Conservation (phyloP, 2,113 vertebrate genomes). For the Carassius auratus region DNA sequence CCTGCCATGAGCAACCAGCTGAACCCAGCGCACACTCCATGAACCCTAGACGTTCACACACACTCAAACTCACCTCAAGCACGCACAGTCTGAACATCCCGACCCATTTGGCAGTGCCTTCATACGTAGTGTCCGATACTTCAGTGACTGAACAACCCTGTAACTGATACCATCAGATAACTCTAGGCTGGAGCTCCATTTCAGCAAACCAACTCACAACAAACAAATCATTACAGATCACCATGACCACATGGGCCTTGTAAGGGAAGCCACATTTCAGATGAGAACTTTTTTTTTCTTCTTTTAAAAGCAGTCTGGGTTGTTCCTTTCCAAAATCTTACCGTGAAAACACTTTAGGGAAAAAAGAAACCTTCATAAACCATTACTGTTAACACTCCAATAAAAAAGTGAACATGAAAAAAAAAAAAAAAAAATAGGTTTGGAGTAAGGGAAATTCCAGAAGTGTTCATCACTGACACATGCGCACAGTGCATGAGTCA, state of each 20-base stretch:
- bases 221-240: slow-evolving; percentile 35
- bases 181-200: slow-evolving; percentile 6
- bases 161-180: slow-evolving; percentile 29
- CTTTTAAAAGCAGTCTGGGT: slow-evolving; percentile 7
- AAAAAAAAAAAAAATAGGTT: background rate
- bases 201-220: slow-evolving; percentile 31
- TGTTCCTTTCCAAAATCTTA: slow-evolving; percentile 30
- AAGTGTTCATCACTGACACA: slow-evolving; percentile 35
- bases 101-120: background rate
- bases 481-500: background rate
- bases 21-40: slow-evolving; percentile 46
- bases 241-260: slow-evolving; percentile 16
- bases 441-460: slow-evolving; percentile 40
- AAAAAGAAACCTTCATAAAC: slow-evolving; percentile 30
- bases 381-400: slow-evolving; percentile 37
- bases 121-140: background rate
- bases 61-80: background rate
- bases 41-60: slow-evolving; percentile 28
- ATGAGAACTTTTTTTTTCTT: background rate
- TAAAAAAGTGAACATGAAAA: slow-evolving; percentile 25
- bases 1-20: slow-evolving; percentile 67
- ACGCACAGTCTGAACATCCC: background rate
- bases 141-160: slow-evolving; percentile 15
- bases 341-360: background rate
- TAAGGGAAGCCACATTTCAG: background rate